Percentiles rank a stretch among this genome's conserved stretches.
Conservation (phyloP, 2,888 invertebrate species). For the Brachyptera putata region DNA sequence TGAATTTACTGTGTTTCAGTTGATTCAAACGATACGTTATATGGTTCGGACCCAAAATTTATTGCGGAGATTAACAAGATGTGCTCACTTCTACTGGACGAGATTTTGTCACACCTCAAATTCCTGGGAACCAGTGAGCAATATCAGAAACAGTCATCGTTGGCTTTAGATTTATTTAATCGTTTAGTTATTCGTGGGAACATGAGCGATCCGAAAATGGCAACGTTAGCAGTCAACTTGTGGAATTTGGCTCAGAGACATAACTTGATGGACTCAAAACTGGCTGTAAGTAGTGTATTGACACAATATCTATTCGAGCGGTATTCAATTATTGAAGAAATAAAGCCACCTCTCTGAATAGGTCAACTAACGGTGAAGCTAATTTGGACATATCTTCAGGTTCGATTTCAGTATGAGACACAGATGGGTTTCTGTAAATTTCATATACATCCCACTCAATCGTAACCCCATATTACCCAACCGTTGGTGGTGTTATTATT, state of each 20-base stretch:
- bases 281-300: constrained; percentile 44
- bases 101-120: constrained; percentile 66
- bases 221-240: constrained; percentile 68
- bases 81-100: constrained; percentile 70
- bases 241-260: constrained; percentile 76
- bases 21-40: constrained; percentile 88
- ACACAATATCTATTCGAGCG: no score
- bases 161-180: constrained; percentile 71
- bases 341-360: no score
- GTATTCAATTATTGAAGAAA: no score
- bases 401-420: no score
- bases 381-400: no score
- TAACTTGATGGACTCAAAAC: constrained; percentile 52
- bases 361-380: no score
- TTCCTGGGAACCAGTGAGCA: constrained; percentile 61
- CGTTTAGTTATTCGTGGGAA: constrained; percentile 63
- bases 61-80: constrained; percentile 73
- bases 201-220: constrained; percentile 55
- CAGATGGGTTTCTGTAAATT: no score
- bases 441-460: no score
- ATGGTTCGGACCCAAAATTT: constrained; percentile 86
- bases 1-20: constrained; percentile 54
- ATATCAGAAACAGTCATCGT: constrained; percentile 61
- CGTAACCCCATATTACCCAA: no score
- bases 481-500: no score